phyloP scores from a whole-genome alignment of 2,888 invertebrate genomes.

The Pseudanteris insignis region DNA sequence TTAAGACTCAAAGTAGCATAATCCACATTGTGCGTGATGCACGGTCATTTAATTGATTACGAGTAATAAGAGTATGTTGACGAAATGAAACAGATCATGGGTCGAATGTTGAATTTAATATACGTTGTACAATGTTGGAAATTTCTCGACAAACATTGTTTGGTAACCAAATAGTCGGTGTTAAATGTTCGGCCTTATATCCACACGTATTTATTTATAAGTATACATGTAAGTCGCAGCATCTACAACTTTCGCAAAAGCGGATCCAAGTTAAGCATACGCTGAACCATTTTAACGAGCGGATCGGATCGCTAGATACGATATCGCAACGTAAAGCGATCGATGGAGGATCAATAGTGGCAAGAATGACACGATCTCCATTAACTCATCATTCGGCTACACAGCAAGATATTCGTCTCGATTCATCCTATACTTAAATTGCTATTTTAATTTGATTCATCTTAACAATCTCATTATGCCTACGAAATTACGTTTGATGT shows the following conservation, averaged over 20 bases:
- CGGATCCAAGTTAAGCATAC: constrained; percentile 50
- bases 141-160: constrained; percentile 38
- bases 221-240: constrained; percentile 16
- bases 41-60: too few relatives aligned
- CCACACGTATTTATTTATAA: constrained; percentile 31
- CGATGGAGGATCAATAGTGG: constrained; percentile 45
- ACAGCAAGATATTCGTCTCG: constrained; percentile 26
- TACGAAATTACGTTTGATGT: too few relatives aligned
- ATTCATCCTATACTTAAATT: constrained; percentile 27
- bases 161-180: constrained; percentile 20
- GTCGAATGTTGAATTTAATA: too few relatives aligned
- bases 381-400: constrained; percentile 41
- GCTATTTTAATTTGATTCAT: constrained; percentile 1
- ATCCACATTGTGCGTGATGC: too few relatives aligned
- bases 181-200: constrained; percentile 34
- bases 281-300: constrained; percentile 53
- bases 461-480: neutral
- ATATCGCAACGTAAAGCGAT: constrained; percentile 42
- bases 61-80: too few relatives aligned
- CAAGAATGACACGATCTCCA: constrained; percentile 48
- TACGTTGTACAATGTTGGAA: too few relatives aligned
- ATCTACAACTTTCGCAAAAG: constrained; percentile 48
- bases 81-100: too few relatives aligned
- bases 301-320: constrained; percentile 54
- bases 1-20: too few relatives aligned